These are phyloP conservation scores for Nipponacmea schrenckii DNA, from an alignment of 2,888 invertebrate genomes.

Conservation along the genomic window DNA sequence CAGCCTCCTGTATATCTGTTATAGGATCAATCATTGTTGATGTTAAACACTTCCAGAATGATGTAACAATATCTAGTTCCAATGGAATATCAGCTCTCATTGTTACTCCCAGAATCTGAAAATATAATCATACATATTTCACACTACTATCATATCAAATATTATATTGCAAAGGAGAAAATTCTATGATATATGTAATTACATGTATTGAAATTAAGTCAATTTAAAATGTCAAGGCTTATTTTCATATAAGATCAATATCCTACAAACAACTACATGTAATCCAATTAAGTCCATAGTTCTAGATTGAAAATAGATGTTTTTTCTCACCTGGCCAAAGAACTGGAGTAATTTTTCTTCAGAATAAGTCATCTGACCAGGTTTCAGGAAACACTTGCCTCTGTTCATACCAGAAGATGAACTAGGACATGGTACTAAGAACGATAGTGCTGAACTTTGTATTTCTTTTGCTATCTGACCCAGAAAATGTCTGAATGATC, in stretches of 20 bases:
- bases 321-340: conserved; percentile 59
- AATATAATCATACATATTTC: conserved; percentile 12
- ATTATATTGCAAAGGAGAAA: too few species aligned
- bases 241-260: too few species aligned
- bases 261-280: too few species aligned
- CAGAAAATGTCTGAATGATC: conserved; percentile 68
- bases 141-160: too few species aligned
- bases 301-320: not conserved
- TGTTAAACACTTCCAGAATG: conserved; percentile 65
- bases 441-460: conserved; percentile 53
- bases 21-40: conserved; percentile 56
- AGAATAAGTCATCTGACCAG: conserved; percentile 63
- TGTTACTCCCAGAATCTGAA: conserved; percentile 65
- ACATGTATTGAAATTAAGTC: too few species aligned
- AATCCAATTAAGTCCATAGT: too few species aligned
- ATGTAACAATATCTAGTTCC: conserved; percentile 60
- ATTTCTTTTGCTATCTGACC: conserved; percentile 65
- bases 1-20: conserved; percentile 65
- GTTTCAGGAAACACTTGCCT: conserved; percentile 61
- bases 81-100: conserved; percentile 67
- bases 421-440: conserved; percentile 62
- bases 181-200: too few species aligned
- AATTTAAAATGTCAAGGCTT: too few species aligned
- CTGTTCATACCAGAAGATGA: conserved; percentile 51
- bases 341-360: conserved; percentile 66